A percentile compares a stretch with the other conserved stretches of the same genome.
Evolutionary conservation across 2,797 vertebrate species (phyloP).

Genomic region (Serranus cabrilla): DNA sequence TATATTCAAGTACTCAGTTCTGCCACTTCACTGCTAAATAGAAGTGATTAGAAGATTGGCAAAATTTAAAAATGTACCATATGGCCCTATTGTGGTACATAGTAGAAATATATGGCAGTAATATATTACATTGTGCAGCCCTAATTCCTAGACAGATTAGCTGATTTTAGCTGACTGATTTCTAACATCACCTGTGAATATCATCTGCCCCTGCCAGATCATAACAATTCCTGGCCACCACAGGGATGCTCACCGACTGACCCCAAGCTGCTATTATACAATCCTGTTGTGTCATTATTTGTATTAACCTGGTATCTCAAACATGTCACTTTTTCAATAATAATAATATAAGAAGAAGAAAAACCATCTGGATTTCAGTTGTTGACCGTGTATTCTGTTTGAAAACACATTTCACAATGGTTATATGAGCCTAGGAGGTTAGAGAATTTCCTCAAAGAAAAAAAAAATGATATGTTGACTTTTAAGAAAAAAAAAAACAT

Average conservation of each 20-base stretch:
- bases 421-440: not conserved
- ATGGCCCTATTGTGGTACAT: too few relatives aligned
- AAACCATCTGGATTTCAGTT: not conserved
- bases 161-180: slow-evolving; percentile 15
- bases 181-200: slow-evolving; percentile 20
- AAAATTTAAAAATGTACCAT: too few relatives aligned
- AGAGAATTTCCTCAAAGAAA: not conserved
- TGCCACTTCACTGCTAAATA: too few relatives aligned
- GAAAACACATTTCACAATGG: not conserved
- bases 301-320: not conserved
- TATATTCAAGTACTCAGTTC: too few relatives aligned
- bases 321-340: not conserved
- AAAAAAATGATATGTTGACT: not conserved
- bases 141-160: not conserved
- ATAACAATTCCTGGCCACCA: not conserved
- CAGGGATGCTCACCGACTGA: not conserved
- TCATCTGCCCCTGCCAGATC: slow-evolving; percentile 5
- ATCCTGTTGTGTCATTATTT: slow-evolving; percentile 7
- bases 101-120: too few relatives aligned
- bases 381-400: not conserved
- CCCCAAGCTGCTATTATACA: slow-evolving; percentile 1
- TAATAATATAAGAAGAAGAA: too few relatives aligned
- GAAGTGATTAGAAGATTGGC: too few relatives aligned
- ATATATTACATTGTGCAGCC: too few relatives aligned
- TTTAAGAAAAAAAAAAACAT: too few relatives aligned